Base-by-base conservation (phyloP, 1,140 invertebrate species). In the Aricia agestis region DNA sequence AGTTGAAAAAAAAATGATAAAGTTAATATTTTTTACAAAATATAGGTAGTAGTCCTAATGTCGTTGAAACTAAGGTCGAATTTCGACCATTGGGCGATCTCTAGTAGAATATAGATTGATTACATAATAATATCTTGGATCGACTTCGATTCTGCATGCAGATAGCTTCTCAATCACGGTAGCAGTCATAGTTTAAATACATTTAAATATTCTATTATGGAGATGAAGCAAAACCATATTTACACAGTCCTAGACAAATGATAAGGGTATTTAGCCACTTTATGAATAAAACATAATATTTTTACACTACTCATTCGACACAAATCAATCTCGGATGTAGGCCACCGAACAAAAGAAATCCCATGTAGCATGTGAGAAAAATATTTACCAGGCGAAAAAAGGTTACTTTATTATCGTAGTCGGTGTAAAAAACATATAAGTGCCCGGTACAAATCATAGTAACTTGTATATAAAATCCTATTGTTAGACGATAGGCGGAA, bases 401-500 rank as follows among this genome's bases (percentile, higher is more conserved):
- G 18, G 19, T 63, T 19, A 63, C 59, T 63, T 63, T 63, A 63
- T 19, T 19, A 63, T 59, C 58, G 58, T 17, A 1, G n/a, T 7
- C 6, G 10, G 18, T 63, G 19, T 63, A 63, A 63, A 59, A 63
- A 63, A 63, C 59, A 25, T 2, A 19, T 19, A 63, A 63, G 59
- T 25, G 59, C 59, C 18, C 59, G 45, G 42, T 45, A 19, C n/a
- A 52, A 52, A 67, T 67, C 66, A 67, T 67, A 42, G 66, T 42
- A 42, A 36, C 18, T 59, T 59, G 63, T 70, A 61, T 71, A 67
- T 69, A 75, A 68, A 68, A 69, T 17, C 18, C 69, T 68, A 73
- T 76, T 76, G 72, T 76, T 66, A 69, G 69, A 45, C 71, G 69
- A 70, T 72, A 70, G 9, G 61, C 57, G 45, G 42, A 75, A 36